phyloP scores from a whole-genome alignment of 2,888 invertebrate species.

The Pyrrhosoma nymphula region DNA sequence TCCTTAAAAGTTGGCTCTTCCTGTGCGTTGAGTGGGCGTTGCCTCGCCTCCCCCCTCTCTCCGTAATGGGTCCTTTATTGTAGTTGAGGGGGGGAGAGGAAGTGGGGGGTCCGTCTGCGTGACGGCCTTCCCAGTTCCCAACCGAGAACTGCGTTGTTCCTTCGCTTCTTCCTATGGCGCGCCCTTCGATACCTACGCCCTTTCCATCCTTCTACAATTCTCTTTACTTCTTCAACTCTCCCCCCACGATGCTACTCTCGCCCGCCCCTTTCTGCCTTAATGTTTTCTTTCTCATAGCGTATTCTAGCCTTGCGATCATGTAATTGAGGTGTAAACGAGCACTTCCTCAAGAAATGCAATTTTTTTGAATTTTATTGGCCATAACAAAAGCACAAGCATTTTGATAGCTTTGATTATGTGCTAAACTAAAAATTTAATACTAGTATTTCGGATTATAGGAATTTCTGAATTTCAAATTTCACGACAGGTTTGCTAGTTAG shows the following conservation, averaged over 20 bases:
- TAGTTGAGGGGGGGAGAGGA: not conserved
- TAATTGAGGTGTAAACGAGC: too few relatives aligned
- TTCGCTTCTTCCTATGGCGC: not conserved
- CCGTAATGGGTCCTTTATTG: conserved; percentile 40
- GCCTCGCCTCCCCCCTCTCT: not conserved
- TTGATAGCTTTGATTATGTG: too few relatives aligned
- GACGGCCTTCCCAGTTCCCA: not conserved
- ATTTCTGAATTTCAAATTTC: too few relatives aligned
- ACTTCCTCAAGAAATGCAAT: too few relatives aligned
- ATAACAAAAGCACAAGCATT: too few relatives aligned
- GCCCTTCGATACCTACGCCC: not conserved
- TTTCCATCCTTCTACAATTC: not conserved
- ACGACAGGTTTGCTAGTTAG: too few relatives aligned
- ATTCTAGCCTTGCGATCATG: too few relatives aligned
- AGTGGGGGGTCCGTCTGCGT: not conserved
- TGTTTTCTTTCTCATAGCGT: too few relatives aligned
- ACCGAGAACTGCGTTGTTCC: not conserved
- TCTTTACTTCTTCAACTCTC: not conserved
- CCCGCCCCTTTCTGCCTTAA: not conserved
- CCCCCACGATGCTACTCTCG: not conserved
- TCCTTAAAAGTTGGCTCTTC: conserved; percentile 53
- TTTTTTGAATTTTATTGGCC: too few relatives aligned
- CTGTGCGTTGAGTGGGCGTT: conserved; percentile 43
- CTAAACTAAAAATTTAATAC: too few relatives aligned
- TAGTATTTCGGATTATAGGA: too few relatives aligned